Conservation (phyloP, 2,888 invertebrate species). For the Archips xylosteana region DNA sequence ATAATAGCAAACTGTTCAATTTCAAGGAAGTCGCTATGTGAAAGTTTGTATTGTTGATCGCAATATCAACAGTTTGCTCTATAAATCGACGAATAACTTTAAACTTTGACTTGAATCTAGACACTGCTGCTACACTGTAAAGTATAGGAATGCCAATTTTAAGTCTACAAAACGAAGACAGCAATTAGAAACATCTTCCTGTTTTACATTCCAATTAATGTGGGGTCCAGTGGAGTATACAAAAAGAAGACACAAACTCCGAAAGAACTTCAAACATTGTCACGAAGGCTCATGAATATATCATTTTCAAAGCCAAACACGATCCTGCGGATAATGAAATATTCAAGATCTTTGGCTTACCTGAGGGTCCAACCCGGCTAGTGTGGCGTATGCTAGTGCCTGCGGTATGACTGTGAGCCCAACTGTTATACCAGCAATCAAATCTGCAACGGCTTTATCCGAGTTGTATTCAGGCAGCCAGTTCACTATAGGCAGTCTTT, state of each 20-base stretch:
- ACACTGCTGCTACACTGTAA: too few relatives aligned
- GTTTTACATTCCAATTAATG: not conserved
- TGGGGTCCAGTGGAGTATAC: not conserved
- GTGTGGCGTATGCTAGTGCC: slow-evolving; percentile 95
- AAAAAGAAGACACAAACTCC: slow-evolving; percentile 1
- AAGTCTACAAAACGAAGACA: too few relatives aligned
- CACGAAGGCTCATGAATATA: slow-evolving; percentile 20
- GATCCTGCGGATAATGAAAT: slow-evolving; percentile 19
- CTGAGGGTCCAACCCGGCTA: slow-evolving; percentile 95
- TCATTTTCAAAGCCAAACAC: slow-evolving; percentile 18
- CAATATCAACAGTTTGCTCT: too few relatives aligned
- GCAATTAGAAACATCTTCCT: too few relatives aligned
- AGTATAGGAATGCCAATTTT: too few relatives aligned
- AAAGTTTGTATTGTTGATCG: too few relatives aligned
- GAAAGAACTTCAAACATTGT: slow-evolving; percentile 7
- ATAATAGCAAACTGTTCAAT: too few relatives aligned
- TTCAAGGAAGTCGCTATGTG: too few relatives aligned
- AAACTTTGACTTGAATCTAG: too few relatives aligned
- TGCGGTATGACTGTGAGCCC: slow-evolving; percentile 97
- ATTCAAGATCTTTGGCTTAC: slow-evolving; percentile 67
- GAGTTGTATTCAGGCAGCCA: slow-evolving; percentile 92
- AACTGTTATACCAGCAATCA: slow-evolving; percentile 96
- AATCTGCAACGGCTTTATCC: slow-evolving; percentile 92
- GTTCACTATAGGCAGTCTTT: slow-evolving; percentile 87
- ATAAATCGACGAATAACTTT: too few relatives aligned